Evolutionary conservation across 1,140 invertebrate species (phyloP), one percentile per base, ranked within the genome.

Genomic region (Eumeta japonica): DNA sequence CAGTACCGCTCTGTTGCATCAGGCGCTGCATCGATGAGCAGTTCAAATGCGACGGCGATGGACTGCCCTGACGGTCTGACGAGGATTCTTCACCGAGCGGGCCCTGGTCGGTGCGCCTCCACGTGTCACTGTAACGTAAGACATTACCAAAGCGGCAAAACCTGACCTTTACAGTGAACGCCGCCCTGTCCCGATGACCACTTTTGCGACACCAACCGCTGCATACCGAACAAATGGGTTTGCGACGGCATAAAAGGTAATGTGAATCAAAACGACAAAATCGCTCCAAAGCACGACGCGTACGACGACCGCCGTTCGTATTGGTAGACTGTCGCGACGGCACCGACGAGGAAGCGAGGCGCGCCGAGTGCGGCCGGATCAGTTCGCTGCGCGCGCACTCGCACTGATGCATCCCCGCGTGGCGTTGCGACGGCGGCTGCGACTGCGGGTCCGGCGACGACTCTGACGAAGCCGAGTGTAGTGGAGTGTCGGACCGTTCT

Each of bases 41-140:
- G 44, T 76, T 79, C 48, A 52, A 81, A 3, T 96, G 92, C 53
- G 92, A 95, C 64, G 90, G 90, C 1, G 72, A 83, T 27, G 75
- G 92, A 96, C 58, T 97, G 92, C 52, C 81, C 79, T 17, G 90
- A 95, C 62, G 84, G 85, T 20, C 86, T 83, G 94, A 97, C 61
- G 91, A 95, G 55, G 63, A 79, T 52, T 76, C 81, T 3, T 64
- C 72, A 12, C 50, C 58, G 1, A 39, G 46, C 7, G 81, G 78
- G 9, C 77, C 87, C 12, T 90, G 86, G n/a, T n/a, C n/a, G n/a
- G n/a, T n/a, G n/a, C n/a, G n/a, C n/a, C 52, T 70, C n/a, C n/a
- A n/a, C n/a, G n/a, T n/a, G n/a, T n/a, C n/a, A n/a, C n/a, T n/a
- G n/a, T n/a, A n/a, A n/a, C n/a, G n/a, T n/a, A n/a, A n/a, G n/a